Evolutionary conservation across 2,113 vertebrate genomes (phyloP).

Genomic region (Silurus meridionalis): DNA sequence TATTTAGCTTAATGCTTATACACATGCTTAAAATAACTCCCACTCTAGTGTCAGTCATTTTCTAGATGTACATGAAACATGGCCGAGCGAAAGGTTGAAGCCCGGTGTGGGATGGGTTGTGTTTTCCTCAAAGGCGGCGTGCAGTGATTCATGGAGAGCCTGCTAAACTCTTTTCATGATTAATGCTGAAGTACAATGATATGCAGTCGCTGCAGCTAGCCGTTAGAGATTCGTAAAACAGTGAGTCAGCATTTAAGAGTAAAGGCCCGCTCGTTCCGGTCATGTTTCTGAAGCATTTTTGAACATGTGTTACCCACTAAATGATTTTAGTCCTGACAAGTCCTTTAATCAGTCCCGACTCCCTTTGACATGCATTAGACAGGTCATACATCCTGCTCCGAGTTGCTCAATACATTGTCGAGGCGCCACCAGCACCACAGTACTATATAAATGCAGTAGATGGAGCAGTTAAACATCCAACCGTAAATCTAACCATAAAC

Average conservation of each 20-base stretch:
- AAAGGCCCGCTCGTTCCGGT: neutral
- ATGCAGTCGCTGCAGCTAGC: neutral
- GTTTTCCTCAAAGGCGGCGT: constrained; percentile 10
- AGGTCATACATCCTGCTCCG: neutral
- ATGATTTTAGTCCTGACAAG: neutral
- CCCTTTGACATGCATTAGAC: neutral
- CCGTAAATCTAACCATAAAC: neutral
- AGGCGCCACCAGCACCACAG: neutral
- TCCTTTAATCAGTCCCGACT: neutral
- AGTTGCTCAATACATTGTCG: neutral
- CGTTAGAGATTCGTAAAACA: neutral
- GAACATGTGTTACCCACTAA: neutral
- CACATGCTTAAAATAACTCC: neutral
- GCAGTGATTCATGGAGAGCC: constrained; percentile 16
- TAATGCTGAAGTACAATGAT: neutral
- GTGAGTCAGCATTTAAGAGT: constrained; percentile 19
- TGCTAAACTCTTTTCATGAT: constrained; percentile 5
- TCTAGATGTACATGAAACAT: neutral
- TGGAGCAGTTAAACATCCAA: neutral
- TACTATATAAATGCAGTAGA: neutral
- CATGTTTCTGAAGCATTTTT: neutral
- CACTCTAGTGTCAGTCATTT: neutral
- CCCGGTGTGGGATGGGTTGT: constrained; percentile 8
- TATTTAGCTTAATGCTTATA: neutral
- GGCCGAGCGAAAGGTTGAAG: neutral